A percentile compares a stretch with the other conserved stretches of the same genome.
Evolutionary conservation across 37 sponge, comb jelly and placozoan genomes (phyloP).

Genomic region (Aplysina aerophoba): DNA sequence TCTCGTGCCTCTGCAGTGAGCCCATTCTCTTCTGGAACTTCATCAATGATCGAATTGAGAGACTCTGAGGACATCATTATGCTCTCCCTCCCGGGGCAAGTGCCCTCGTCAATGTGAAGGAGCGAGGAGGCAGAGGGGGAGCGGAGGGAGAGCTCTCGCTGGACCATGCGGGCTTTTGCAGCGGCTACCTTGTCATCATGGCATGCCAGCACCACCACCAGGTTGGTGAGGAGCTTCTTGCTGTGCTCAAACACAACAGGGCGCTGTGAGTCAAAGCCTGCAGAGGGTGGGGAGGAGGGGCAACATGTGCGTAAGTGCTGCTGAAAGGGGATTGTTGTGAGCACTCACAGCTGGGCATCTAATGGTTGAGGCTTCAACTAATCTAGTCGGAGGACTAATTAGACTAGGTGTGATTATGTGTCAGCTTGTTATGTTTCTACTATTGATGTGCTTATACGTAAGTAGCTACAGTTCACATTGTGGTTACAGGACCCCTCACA

Average conservation of each 20-base stretch:
- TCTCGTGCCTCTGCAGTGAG: constrained; percentile 39
- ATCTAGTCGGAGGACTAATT: too few species aligned
- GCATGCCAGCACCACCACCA: constrained; percentile 84
- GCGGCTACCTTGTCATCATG: constrained; percentile 64
- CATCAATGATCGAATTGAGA: constrained; percentile 37
- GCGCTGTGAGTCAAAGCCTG: constrained; percentile 78
- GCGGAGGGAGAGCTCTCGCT: constrained; percentile 57
- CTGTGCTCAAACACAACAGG: constrained; percentile 89
- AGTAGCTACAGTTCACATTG: neutral
- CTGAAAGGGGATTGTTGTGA: neutral
- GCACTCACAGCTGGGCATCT: too few species aligned
- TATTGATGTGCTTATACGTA: too few species aligned
- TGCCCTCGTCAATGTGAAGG: neutral
- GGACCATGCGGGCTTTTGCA: constrained; percentile 53
- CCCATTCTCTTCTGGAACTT: constrained; percentile 1
- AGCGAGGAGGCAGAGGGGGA: constrained; percentile 57
- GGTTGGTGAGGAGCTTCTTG: constrained; percentile 80
- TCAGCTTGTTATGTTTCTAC: too few species aligned
- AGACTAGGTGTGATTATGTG: too few species aligned
- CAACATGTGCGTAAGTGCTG: neutral
- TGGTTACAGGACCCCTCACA: neutral
- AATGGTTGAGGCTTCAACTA: too few species aligned
- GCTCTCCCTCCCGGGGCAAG: neutral
- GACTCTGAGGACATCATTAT: constrained; percentile 26
- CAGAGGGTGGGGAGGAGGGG: neutral